Conservation (phyloP, 2,113 vertebrate genomes). For the Pitta sordida region DNA sequence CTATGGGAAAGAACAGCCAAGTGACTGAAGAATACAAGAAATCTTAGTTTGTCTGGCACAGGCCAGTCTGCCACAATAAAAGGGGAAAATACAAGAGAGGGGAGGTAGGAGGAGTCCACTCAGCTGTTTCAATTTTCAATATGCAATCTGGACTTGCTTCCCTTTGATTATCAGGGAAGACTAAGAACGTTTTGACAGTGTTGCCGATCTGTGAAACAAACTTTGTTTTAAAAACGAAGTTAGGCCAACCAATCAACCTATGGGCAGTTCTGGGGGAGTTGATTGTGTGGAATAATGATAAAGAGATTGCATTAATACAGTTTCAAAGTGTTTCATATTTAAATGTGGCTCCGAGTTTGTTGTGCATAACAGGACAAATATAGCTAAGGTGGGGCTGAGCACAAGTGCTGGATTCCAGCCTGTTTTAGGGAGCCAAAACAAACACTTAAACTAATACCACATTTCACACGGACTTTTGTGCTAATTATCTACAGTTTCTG, state of each 20-base stretch:
- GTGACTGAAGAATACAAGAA: conserved; percentile 4
- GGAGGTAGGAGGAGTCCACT: conserved; percentile 62
- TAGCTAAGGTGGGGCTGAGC: conserved; percentile 70
- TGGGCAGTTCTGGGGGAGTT: conserved; percentile 24
- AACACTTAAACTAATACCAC: conserved; percentile 58
- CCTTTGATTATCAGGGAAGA: conserved; percentile 60
- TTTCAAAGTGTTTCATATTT: conserved; percentile 60
- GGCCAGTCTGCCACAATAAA: conserved; percentile 42
- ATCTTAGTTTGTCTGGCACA: conserved; percentile 35
- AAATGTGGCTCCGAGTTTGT: conserved; percentile 55
- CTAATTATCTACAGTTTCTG: conserved; percentile 49
- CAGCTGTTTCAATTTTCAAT: conserved; percentile 52
- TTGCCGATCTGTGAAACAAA: background rate
- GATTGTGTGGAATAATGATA: conserved; percentile 50
- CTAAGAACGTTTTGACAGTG: conserved; percentile 52
- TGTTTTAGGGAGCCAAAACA: conserved; percentile 68
- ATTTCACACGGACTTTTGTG: conserved; percentile 54
- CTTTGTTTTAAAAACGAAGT: conserved; percentile 1
- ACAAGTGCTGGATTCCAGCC: conserved; percentile 65
- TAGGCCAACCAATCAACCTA: conserved; percentile 1
- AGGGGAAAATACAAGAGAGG: conserved; percentile 45
- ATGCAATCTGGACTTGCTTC: conserved; percentile 49
- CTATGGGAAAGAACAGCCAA: conserved; percentile 23
- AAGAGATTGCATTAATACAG: conserved; percentile 33
- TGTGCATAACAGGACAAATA: conserved; percentile 68